Percentiles rank a stretch among this genome's conserved stretches.
phyloP scores from a whole-genome alignment of 1,140 invertebrate species.

The Ectropis grisescens region DNA sequence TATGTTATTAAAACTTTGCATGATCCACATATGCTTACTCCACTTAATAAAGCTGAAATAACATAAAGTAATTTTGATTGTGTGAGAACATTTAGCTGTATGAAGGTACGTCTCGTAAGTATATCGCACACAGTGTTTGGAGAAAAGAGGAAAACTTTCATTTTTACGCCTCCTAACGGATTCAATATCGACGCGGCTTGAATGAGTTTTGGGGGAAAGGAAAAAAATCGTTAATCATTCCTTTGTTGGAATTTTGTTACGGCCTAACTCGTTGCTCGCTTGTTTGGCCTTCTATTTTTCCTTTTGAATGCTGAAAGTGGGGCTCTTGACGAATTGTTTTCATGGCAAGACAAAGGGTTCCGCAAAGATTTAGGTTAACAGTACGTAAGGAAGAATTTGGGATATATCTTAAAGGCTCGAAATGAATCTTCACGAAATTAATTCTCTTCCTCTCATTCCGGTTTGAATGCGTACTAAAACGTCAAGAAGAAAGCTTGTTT shows the following conservation, averaged over 20 bases:
- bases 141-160: conserved; percentile 61
- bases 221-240: conserved; percentile 67
- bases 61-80: too few relatives aligned
- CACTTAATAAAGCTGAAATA: too few relatives aligned
- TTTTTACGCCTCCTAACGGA: conserved; percentile 64
- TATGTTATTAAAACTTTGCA: too few relatives aligned
- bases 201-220: conserved; percentile 62
- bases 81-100: too few relatives aligned
- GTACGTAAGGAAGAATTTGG: conserved; percentile 8
- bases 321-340: conserved; percentile 66
- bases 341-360: conserved; percentile 34
- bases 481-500: too few relatives aligned
- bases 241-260: conserved; percentile 69
- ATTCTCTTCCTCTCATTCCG: too few relatives aligned
- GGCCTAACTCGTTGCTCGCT: conserved; percentile 65
- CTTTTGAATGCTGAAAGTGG: conserved; percentile 46
- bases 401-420: too few relatives aligned
- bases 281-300: conserved; percentile 64
- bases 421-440: too few relatives aligned
- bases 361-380: conserved; percentile 8
- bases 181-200: conserved; percentile 66
- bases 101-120: too few relatives aligned
- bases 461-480: too few relatives aligned
- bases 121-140: conserved; percentile 5
- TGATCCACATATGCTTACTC: too few relatives aligned